Percentiles rank a stretch among this genome's conserved stretches.
Conservation (phyloP, 2,888 invertebrate species). For the Cancer borealis region DNA sequence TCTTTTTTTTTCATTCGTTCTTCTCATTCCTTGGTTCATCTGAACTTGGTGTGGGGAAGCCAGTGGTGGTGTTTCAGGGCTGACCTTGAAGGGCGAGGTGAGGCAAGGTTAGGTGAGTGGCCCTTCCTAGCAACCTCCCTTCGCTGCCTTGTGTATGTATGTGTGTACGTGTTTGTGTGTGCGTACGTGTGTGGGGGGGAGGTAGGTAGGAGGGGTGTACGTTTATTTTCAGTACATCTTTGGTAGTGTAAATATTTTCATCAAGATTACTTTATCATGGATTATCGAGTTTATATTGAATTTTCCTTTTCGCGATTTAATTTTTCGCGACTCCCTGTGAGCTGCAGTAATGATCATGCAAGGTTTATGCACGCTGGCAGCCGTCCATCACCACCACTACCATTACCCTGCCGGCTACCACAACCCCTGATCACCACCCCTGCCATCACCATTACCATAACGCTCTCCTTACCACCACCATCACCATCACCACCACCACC, state of each 20-base stretch:
- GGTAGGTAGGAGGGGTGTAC: too few species aligned
- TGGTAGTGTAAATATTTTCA: too few species aligned
- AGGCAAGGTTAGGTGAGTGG: constrained; percentile 16
- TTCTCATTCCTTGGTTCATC: background rate
- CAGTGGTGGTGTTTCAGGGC: background rate
- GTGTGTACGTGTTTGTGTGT: background rate
- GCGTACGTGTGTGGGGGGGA: too few species aligned
- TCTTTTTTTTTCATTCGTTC: background rate
- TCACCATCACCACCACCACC: background rate
- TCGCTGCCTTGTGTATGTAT: background rate
- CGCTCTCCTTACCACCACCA: background rate
- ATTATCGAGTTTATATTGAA: background rate
- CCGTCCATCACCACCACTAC: background rate
- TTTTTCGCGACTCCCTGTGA: background rate
- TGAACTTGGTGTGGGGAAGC: background rate
- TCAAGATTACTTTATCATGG: too few species aligned
- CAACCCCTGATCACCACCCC: constrained; percentile 12
- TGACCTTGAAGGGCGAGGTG: constrained; percentile 23
- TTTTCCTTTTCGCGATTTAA: background rate
- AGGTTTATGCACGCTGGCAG: background rate
- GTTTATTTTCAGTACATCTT: too few species aligned
- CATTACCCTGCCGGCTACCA: background rate
- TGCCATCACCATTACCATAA: background rate
- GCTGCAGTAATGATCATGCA: background rate
- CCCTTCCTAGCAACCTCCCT: constrained; percentile 16